Percentiles rank a stretch among this genome's conserved stretches.
These are phyloP conservation scores for Bilobella aurantiaca DNA, from an alignment of 1,140 invertebrate genomes.

Conservation along the genomic window DNA sequence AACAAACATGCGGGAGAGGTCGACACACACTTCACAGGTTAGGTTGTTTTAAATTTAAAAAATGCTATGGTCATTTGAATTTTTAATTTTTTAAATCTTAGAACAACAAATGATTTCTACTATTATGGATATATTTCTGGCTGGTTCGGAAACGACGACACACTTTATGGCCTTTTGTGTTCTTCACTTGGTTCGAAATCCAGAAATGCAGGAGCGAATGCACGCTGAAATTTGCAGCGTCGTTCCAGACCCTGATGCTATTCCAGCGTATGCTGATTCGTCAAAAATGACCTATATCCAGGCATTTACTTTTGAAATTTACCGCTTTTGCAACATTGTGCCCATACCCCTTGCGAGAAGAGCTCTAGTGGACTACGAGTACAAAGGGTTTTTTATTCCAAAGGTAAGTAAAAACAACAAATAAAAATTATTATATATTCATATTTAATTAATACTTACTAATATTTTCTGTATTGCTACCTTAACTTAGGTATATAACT, in stretches of 20 bases:
- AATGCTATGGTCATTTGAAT: not conserved
- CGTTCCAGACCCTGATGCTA: conserved; percentile 51
- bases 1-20: not conserved
- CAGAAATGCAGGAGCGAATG: conserved; percentile 62
- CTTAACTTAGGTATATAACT: not conserved
- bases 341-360: conserved; percentile 62
- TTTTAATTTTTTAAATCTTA: not conserved
- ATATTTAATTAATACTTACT: not conserved
- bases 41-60: not conserved
- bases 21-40: not conserved
- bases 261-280: conserved; percentile 57
- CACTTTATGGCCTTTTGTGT: conserved; percentile 65
- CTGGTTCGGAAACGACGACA: conserved; percentile 68
- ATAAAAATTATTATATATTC: not conserved
- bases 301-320: conserved; percentile 59
- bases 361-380: conserved; percentile 54
- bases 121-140: conserved; percentile 43
- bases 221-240: conserved; percentile 67
- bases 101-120: conserved; percentile 4
- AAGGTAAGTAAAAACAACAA: no score
- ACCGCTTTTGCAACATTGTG: conserved; percentile 63
- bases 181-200: conserved; percentile 60
- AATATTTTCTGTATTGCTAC: not conserved
- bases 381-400: conserved; percentile 62
- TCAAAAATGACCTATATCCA: conserved; percentile 66